Evolutionary conservation across 2,888 invertebrate species (phyloP), one percentile per base, ranked within the genome.

Genomic region (Ophion slaviceki): DNA sequence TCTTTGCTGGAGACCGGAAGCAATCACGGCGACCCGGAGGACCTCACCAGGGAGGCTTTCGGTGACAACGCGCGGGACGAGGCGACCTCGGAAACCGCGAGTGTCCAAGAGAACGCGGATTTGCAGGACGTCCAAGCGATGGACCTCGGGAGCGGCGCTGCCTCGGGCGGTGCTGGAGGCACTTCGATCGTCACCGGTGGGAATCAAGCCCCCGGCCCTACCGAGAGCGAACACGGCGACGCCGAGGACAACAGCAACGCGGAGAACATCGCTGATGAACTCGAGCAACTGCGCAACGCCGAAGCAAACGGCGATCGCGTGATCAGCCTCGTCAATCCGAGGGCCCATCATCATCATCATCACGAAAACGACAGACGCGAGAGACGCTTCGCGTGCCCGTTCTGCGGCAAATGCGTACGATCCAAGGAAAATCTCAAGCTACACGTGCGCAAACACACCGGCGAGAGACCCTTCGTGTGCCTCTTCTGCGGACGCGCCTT

Each of bases 401-500:
- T 98, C 93, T 98, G 98, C 93, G 97, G 97, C 72, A 98, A 98
- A 93, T 98, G 98, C 93, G 98, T 98, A 61, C 95, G 98, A 80
- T 97, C 97, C 70, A 98, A 98, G 94, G 98, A 98, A 94, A 98
- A 98, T 93, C 95, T 98, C 77, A 98, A 98, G 94, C 94, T 98
- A 88, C 98, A 98, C 94, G 97, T 98, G 28, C 95, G 98, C 82
- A 98, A 98, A 91, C 98, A 98, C 92, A 96, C 96, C n/a, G 98
- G 98, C 11, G 98, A 98, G 93, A 95, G 98, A 47, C 98, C 98
- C n/a, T 98, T 98, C 93, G 98, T 98, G 80, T 98, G 98, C 90
- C 95, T 98, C 86, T 98, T 98, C 93, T 98, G 98, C 93, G 98
- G 98, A 0, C 95, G 98, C 40, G 98, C 98, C 32, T 98, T 98